phyloP scores from a whole-genome alignment of 2,888 invertebrate genomes.

The Gerris lacustris region DNA sequence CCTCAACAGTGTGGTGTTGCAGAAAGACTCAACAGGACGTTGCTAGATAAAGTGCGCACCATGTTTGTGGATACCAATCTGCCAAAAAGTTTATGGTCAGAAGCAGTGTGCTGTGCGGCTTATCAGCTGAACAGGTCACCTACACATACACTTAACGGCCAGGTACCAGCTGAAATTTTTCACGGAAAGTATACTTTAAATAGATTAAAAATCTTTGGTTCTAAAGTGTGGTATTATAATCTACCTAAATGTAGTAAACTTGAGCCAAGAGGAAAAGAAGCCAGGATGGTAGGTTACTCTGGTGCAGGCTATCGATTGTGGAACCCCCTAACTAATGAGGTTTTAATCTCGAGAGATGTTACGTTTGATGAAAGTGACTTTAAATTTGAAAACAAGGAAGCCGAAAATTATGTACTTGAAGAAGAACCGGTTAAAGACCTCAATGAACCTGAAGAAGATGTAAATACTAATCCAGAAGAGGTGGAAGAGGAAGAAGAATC shows the following conservation, averaged over 20 bases:
- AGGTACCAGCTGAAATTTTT: constrained; percentile 19
- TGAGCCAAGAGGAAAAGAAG: constrained; percentile 17
- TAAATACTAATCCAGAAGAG: background rate
- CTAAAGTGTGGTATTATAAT: constrained; percentile 19
- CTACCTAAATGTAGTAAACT: constrained; percentile 20
- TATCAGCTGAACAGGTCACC: constrained; percentile 21
- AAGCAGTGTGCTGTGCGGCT: constrained; percentile 16
- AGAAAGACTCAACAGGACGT: constrained; percentile 21
- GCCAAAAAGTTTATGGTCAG: constrained; percentile 21
- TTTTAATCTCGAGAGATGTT: constrained; percentile 22
- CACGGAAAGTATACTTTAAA: background rate
- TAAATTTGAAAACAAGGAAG: constrained; percentile 16
- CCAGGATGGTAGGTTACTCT: constrained; percentile 21
- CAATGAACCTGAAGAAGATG: constrained; percentile 7
- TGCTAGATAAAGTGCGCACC: constrained; percentile 19
- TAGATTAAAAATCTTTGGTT: constrained; percentile 20
- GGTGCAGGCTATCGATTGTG: constrained; percentile 20
- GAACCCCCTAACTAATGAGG: constrained; percentile 16
- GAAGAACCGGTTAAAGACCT: background rate
- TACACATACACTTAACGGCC: constrained; percentile 12
- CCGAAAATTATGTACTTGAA: background rate
- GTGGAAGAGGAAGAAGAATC: background rate
- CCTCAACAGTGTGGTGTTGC: constrained; percentile 20
- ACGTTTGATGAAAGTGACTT: constrained; percentile 26
- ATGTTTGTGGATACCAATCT: constrained; percentile 19